phyloP scores from a whole-genome alignment of 53 echinoderm and acorn worm genomes.

The Mesocentrotus franciscanus region DNA sequence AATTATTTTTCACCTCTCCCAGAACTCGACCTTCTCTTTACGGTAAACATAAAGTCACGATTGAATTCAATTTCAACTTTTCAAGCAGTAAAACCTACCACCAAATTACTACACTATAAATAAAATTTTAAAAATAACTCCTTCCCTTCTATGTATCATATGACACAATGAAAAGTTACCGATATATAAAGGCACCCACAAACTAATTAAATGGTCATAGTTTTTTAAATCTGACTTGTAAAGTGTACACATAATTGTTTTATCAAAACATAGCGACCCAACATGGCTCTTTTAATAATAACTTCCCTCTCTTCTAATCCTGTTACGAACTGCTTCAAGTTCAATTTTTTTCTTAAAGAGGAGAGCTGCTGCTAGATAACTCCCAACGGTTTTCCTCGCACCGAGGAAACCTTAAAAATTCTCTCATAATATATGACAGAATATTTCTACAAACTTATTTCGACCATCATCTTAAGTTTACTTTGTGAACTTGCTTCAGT shows the following conservation, averaged over 20 bases:
- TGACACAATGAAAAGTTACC: constrained; percentile 61
- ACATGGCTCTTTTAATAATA: constrained; percentile 46
- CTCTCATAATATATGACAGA: constrained; percentile 30
- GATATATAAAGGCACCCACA: constrained; percentile 53
- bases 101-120: background rate
- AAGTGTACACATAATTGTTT: constrained; percentile 55
- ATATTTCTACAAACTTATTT: background rate
- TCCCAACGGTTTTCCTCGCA: background rate
- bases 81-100: background rate
- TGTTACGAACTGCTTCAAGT: background rate
- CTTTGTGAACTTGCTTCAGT: no score
- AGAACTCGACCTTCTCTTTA: no score
- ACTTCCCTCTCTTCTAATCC: background rate
- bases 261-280: constrained; percentile 46
- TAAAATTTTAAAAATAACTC: background rate
- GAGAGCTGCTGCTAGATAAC: background rate
- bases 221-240: constrained; percentile 44
- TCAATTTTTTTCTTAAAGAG: background rate
- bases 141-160: constrained; percentile 39
- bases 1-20: no score
- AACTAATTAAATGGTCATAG: constrained; percentile 41
- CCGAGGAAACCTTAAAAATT: background rate
- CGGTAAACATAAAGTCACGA: background rate
- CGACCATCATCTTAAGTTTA: background rate
- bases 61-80: background rate